Evolutionary conservation across 2,888 invertebrate species (phyloP), one percentile per base, ranked within the genome.

Genomic region (Pammene aurita): DNA sequence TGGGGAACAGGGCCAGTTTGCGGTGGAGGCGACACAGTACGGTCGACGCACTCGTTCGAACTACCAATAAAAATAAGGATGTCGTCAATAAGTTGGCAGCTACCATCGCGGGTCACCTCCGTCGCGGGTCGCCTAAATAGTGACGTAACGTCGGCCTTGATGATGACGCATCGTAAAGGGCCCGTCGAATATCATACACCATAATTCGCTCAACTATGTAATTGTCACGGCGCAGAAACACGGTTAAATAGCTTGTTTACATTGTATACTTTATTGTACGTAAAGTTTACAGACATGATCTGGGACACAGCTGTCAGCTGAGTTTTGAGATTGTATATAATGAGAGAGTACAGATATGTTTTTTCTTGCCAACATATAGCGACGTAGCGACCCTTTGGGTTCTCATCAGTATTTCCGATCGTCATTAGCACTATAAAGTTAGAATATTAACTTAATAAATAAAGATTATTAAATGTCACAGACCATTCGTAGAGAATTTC

Each of bases 21-120:
- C 72, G 74, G 84, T 81, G 84, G 86, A 85, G 85, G 84, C 83
- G 86, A 82, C 44, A 44, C 58, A 44, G 14, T 77, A 80, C 90
- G 90, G 91, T 91, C 92, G 90, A 83, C 88, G 90, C 87, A 89
- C 91, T 88, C 89, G 79, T 83, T 84, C 83, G 81, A 77, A 84
- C 83, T 83, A 84, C 84, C 85, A 89, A 89, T 91, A 90, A 88
- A 92, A 91, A 92, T 90, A 92, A 90, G 92, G 92, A 92, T 92
- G 92, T 88, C 91, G 92, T 92, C 92, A 92, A 91, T 90, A 84
- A 83, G 83, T 90, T 92, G 90, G 92, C 91, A 89, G 83, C 75
- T 78, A 71, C 84, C 84, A 83, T 85, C 77, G 82, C 81, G 83
- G 87, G 87, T 89, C 89, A 88, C 87, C 88, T 87, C 86, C 78